Evolutionary conservation across 2,888 invertebrate genomes (phyloP).

Genomic region (Deroplatys truncata): DNA sequence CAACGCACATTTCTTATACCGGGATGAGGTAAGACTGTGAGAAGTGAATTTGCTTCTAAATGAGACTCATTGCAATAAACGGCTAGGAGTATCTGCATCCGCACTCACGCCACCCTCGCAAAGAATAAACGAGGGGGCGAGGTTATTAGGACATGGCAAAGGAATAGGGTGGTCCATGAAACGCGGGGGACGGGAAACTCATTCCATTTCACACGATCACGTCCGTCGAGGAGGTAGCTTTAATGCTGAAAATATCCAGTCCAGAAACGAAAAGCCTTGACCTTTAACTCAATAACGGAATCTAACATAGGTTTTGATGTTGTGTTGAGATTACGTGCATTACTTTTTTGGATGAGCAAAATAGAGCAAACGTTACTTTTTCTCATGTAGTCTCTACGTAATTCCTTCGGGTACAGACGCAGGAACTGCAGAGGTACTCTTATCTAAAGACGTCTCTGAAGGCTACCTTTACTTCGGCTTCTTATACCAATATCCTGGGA

Average conservation of each 20-base stretch:
- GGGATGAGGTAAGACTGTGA: background rate
- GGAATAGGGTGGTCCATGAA: background rate
- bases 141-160: conserved; percentile 5
- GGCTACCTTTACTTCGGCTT: no score
- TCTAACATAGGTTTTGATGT: no score
- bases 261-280: background rate
- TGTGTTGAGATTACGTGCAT: no score
- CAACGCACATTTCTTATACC: background rate
- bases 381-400: no score
- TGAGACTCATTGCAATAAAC: conserved; percentile 21
- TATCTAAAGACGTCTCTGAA: no score
- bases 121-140: conserved; percentile 8
- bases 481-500: no score
- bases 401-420: no score
- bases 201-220: conserved; percentile 3
- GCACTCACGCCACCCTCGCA: background rate
- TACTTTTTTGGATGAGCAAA: no score
- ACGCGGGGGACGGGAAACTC: conserved; percentile 10
- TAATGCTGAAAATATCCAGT: background rate
- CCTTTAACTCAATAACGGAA: background rate
- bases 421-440: no score
- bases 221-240: background rate
- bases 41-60: conserved; percentile 23
- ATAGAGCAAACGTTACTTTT: no score
- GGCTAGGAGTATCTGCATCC: conserved; percentile 10